These are phyloP conservation scores for Sander vitreus DNA, from an alignment of 2,113 vertebrate genomes.

Conservation along the genomic window DNA sequence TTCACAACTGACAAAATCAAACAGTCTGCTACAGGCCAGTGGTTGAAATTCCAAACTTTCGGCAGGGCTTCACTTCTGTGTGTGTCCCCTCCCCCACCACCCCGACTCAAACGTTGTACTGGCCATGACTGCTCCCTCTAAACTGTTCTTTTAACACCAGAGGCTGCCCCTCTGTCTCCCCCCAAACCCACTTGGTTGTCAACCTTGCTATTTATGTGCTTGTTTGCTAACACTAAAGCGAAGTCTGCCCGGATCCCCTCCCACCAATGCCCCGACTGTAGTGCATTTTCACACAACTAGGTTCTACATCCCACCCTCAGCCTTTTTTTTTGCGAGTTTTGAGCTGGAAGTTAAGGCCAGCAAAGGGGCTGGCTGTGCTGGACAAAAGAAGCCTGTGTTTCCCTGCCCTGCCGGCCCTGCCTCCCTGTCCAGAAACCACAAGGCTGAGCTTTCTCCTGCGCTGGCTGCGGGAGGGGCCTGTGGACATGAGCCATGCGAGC, in stretches of 20 bases:
- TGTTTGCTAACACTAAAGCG: slow-evolving; percentile 77
- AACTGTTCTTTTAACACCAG: slow-evolving; percentile 73
- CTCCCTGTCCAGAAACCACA: slow-evolving; percentile 79
- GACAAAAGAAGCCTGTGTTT: slow-evolving; percentile 85
- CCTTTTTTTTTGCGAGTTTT: slow-evolving; percentile 27
- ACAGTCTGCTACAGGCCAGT: slow-evolving; percentile 40
- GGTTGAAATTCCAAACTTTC: slow-evolving; percentile 75
- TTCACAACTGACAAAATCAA: slow-evolving; percentile 4
- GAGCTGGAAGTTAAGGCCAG: slow-evolving; percentile 66
- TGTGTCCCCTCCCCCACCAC: slow-evolving; percentile 58
- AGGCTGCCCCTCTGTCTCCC: slow-evolving; percentile 26
- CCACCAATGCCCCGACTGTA: slow-evolving; percentile 33
- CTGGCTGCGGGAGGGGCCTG: slow-evolving; percentile 68
- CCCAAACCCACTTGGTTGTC: slow-evolving; percentile 57
- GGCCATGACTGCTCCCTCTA: slow-evolving; percentile 59
- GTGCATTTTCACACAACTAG: slow-evolving; percentile 64
- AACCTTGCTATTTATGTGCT: slow-evolving; percentile 79
- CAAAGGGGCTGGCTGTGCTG: slow-evolving; percentile 57
- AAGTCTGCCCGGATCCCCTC: slow-evolving; percentile 58
- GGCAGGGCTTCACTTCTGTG: slow-evolving; percentile 50
- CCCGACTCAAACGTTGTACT: slow-evolving; percentile 61
- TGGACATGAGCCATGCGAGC: slow-evolving; percentile 64
- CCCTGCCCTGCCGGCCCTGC: slow-evolving; percentile 64
- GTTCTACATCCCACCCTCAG: slow-evolving; percentile 52
- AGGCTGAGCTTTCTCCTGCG: slow-evolving; percentile 79